Evolutionary conservation across 2,113 vertebrate genomes (phyloP), one percentile per base, ranked within the genome.

Genomic region (Myotis davidii): DNA sequence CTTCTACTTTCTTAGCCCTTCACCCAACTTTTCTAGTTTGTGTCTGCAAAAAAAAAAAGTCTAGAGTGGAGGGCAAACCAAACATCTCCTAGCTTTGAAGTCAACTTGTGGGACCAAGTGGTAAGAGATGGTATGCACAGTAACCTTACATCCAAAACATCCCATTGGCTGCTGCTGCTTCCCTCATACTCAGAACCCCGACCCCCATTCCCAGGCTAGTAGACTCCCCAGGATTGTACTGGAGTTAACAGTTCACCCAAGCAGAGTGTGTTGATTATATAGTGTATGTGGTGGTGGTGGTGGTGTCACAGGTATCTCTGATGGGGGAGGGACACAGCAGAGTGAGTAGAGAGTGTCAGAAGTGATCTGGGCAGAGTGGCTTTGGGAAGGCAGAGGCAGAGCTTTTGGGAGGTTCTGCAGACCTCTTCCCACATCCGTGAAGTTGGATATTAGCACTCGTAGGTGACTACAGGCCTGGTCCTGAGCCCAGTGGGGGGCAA

Each of bases 201-300:
- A 5, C 9, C 0, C 37, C n/a, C 3, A 32, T 5, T n/a, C 3
- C 16, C 1, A 17, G 34, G 25, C n/a, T 37, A 7, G 1, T 10
- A 50, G 54, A 42, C 76, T 76, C 67, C 29, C 32, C 48, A 48
- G n/a, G 54, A 83, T 54, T 74, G 56, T 37, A 1, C 16, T 81
- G 77, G n/a, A 50, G n/a, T 70, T 79, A 56, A 69, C 18, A 37
- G 59, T 50, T 84, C 77, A 21, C 18, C 7, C 61, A 90, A 39
- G 69, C 67, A 81, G n/a, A 74, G 27, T 12, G 13, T 50, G 21
- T 34, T 81, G 77, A 5, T 6, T 91, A 1, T 61, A 52, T 67
- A 50, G 14, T 39, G 17, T 32, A 14, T 17, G 17, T 21, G 56
- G 23, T 61, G 59, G 59, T 61, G 25, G 59, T 61, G 59, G 4